Conservation (phyloP, 2,888 invertebrate species). For the Neoaliturus tenellus region DNA sequence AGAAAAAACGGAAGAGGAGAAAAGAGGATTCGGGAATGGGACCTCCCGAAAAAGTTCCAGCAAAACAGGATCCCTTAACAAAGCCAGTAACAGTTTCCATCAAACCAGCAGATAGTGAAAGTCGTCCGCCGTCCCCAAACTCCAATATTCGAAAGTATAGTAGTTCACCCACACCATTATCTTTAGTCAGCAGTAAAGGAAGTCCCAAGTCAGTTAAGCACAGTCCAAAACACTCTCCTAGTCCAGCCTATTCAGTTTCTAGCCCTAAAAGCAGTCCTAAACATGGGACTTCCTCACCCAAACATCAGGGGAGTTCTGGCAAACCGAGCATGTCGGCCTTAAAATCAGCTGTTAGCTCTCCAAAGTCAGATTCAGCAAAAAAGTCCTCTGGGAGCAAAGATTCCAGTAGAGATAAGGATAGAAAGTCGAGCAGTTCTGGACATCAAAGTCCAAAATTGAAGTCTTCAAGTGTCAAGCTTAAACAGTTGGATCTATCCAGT, state of each 20-base stretch:
- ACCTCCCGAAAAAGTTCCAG: conserved; percentile 88
- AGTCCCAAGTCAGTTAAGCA: conserved; percentile 64
- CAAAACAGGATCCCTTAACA: conserved; percentile 82
- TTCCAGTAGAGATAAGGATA: conserved; percentile 75
- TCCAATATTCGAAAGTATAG: conserved; percentile 82
- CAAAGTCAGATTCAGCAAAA: conserved; percentile 72
- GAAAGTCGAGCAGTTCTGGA: conserved; percentile 70
- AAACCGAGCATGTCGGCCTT: conserved; percentile 93
- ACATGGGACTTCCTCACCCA: conserved; percentile 84
- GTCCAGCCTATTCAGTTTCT: conserved; percentile 61
- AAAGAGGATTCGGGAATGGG: conserved; percentile 84
- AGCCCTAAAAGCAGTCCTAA: conserved; percentile 65
- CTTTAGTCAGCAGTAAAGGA: conserved; percentile 61
- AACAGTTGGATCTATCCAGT: conserved; percentile 79
- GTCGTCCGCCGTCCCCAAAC: conserved; percentile 78
- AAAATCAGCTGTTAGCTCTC: conserved; percentile 86
- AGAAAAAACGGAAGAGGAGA: conserved; percentile 86
- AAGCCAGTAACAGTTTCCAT: conserved; percentile 86
- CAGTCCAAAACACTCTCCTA: conserved; percentile 63
- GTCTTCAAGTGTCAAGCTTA: conserved; percentile 80
- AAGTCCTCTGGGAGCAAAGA: conserved; percentile 74
- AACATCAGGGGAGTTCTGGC: conserved; percentile 81
- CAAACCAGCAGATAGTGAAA: conserved; percentile 78
- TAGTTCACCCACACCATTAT: conserved; percentile 78
- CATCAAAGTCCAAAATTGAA: conserved; percentile 81